phyloP scores from a whole-genome alignment of 2,797 vertebrate species.

The Otus scops region DNA sequence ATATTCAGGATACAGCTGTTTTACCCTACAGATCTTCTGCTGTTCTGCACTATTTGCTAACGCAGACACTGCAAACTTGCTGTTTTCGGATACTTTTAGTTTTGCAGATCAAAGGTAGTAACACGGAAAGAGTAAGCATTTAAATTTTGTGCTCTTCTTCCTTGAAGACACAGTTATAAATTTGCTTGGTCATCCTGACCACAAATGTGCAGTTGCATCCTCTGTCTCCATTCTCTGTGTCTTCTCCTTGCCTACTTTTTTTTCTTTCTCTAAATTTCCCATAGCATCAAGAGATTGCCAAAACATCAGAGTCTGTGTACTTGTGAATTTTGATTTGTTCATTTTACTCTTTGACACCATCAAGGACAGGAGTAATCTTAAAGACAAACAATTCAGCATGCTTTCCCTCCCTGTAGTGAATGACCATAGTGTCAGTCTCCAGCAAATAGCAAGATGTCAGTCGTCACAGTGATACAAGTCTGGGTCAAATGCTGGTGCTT shows the following conservation, averaged over 20 bases:
- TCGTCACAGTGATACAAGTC: accelerated
- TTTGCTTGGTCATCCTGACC: neutral
- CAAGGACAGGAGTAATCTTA: neutral
- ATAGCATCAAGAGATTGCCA: neutral
- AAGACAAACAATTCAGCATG: accelerated
- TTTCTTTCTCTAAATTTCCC: neutral
- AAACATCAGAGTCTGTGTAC: neutral
- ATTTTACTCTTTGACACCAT: neutral
- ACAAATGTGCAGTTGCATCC: neutral
- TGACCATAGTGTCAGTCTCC: neutral
- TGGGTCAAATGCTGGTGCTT: neutral
- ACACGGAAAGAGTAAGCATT: neutral
- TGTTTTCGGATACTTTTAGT: neutral
- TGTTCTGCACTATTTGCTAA: neutral
- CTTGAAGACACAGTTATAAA: neutral
- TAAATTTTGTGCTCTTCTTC: neutral
- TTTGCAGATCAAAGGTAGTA: neutral
- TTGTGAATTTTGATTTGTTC: neutral
- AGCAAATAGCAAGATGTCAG: neutral
- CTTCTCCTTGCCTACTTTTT: neutral
- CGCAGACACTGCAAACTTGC: neutral
- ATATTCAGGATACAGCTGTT: neutral
- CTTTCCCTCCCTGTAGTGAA: neutral
- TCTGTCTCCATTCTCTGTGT: neutral
- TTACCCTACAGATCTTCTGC: neutral